phyloP scores from a whole-genome alignment of 2,888 invertebrate genomes.

The Acleris cristana region DNA sequence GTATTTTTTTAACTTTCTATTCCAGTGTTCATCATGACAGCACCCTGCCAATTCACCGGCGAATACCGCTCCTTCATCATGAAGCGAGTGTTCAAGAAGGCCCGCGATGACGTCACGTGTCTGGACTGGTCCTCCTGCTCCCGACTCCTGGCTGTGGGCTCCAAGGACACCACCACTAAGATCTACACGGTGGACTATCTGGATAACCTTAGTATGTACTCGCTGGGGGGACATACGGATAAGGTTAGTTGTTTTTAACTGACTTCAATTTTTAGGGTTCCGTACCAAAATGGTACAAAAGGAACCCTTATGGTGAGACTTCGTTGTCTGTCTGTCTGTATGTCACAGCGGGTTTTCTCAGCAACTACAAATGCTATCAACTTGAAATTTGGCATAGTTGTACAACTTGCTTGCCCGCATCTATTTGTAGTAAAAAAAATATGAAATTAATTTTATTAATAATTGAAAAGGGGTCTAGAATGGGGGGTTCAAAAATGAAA shows the following conservation, averaged over 20 bases:
- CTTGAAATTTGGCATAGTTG: too few species aligned
- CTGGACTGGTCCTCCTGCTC: conserved; percentile 98
- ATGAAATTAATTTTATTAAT: too few species aligned
- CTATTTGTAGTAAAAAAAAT: too few species aligned
- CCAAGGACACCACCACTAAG: conserved; percentile 94
- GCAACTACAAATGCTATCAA: too few species aligned
- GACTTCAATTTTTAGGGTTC: too few species aligned
- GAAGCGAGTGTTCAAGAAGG: conserved; percentile 91
- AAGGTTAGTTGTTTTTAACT: conserved; percentile 49
- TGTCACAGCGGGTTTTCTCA: too few species aligned
- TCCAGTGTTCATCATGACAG: conserved; percentile 92
- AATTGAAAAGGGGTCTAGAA: too few species aligned
- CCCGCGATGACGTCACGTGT: conserved; percentile 92
- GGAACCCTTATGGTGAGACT: too few species aligned
- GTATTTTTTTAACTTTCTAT: conserved; percentile 40
- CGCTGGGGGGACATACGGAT: conserved; percentile 93
- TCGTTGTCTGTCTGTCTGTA: too few species aligned
- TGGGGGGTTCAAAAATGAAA: too few species aligned
- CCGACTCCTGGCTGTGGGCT: conserved; percentile 93
- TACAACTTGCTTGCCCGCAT: too few species aligned
- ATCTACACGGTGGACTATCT: conserved; percentile 91
- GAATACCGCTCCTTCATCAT: conserved; percentile 95
- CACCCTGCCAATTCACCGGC: conserved; percentile 91
- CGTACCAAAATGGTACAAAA: too few species aligned
- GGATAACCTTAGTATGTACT: conserved; percentile 89